Conservation (phyloP, 2,888 invertebrate genomes). For the Polymixis lichenea region DNA sequence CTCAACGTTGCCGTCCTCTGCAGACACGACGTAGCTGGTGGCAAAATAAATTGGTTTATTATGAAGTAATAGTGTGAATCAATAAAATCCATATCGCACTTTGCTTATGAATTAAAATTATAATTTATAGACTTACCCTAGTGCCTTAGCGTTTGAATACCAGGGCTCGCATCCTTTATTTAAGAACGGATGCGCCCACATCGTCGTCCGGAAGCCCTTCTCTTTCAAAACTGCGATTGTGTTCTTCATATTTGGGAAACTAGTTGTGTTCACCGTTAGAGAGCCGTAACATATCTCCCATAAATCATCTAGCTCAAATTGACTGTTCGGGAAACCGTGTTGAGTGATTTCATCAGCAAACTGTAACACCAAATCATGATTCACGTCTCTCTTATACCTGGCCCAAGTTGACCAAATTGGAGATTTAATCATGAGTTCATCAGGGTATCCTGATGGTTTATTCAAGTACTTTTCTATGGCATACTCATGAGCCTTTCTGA, state of each 20-base stretch:
- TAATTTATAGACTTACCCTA: conserved; percentile 79
- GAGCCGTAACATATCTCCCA: conserved; percentile 93
- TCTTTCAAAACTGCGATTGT: conserved; percentile 82
- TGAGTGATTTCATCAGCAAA: conserved; percentile 88
- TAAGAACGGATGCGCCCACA: conserved; percentile 92
- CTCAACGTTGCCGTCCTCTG: conserved; percentile 84
- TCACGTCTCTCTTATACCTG: conserved; percentile 88
- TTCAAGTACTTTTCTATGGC: conserved; percentile 90
- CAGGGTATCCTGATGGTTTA: conserved; percentile 90
- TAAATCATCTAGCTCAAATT: conserved; percentile 92
- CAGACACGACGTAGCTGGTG: conserved; percentile 86
- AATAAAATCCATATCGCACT: neutral
- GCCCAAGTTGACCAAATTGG: conserved; percentile 94
- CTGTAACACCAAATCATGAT: conserved; percentile 85
- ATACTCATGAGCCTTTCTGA: conserved; percentile 90
- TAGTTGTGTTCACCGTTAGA: conserved; percentile 84
- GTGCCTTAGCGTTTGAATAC: conserved; percentile 82
- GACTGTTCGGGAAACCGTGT: conserved; percentile 88
- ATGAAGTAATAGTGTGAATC: neutral
- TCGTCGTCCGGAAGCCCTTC: conserved; percentile 90
- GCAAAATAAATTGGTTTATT: neutral
- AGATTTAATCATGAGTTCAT: conserved; percentile 88
- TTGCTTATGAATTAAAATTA: neutral
- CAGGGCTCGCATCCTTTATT: conserved; percentile 90
- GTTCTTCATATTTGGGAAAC: conserved; percentile 90